These are phyloP conservation scores for Anoncus sp. DNA, from an alignment of 2,888 invertebrate species.

Conservation along the genomic window DNA sequence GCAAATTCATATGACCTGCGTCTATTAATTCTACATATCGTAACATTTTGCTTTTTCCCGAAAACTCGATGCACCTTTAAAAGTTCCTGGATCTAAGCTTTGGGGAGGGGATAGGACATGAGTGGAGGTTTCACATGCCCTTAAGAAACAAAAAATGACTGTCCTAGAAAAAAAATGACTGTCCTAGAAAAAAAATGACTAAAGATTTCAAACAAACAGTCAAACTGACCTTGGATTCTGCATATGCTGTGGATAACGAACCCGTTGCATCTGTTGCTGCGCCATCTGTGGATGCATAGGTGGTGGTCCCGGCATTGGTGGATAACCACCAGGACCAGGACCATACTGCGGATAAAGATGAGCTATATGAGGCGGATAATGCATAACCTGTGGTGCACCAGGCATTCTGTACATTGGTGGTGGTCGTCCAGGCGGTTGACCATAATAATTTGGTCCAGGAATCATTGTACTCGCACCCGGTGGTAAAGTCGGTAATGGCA, in stretches of 20 bases:
- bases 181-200: not conserved
- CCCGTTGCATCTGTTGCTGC: constrained; percentile 76
- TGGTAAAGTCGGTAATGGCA: constrained; percentile 79
- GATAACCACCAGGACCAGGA: constrained; percentile 67
- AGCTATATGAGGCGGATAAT: constrained; percentile 77
- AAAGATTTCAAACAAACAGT: not conserved
- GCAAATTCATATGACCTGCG: too few species aligned
- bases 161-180: not conserved
- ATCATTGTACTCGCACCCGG: constrained; percentile 80
- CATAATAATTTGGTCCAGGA: constrained; percentile 80
- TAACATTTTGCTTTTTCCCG: too few species aligned
- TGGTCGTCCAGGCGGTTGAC: constrained; percentile 81
- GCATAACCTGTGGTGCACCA: constrained; percentile 76
- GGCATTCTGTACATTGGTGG: constrained; percentile 78
- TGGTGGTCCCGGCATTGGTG: constrained; percentile 74
- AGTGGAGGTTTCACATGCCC: too few species aligned
- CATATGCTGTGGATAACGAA: constrained; percentile 73
- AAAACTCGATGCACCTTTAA: too few species aligned
- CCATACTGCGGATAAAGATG: constrained; percentile 73
- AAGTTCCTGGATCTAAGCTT: too few species aligned
- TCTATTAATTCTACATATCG: too few species aligned
- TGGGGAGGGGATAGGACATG: too few species aligned
- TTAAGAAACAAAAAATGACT: not conserved
- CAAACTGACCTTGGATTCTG: constrained; percentile 68
- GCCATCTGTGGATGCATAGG: constrained; percentile 78